Evolutionary conservation across 1,140 invertebrate species (phyloP).

Genomic region (Sycophaga agraensis): DNA sequence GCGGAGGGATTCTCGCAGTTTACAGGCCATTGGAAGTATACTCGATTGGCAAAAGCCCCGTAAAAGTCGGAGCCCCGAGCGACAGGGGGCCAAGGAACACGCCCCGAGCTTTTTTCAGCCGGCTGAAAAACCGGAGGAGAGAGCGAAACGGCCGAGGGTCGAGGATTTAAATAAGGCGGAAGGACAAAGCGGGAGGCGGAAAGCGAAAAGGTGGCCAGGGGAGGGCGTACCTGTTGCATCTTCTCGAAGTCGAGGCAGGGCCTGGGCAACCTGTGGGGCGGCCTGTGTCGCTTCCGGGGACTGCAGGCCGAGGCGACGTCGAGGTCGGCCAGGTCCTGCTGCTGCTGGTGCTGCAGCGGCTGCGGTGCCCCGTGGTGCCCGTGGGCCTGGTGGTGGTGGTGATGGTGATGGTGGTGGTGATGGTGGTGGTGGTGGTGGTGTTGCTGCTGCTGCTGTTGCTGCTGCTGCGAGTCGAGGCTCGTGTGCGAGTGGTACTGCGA

Average conservation of each 20-base stretch:
- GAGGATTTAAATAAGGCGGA: too few species aligned
- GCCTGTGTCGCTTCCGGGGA: conserved; percentile 65
- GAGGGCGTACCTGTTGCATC: conserved; percentile 83
- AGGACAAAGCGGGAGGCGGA: too few species aligned
- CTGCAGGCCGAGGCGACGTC: conserved; percentile 60
- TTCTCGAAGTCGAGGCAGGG: conserved; percentile 94
- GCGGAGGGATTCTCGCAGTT: too few species aligned
- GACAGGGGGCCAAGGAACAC: too few species aligned
- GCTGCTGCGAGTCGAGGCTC: conserved; percentile 34
- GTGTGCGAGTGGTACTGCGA: conserved; percentile 38
- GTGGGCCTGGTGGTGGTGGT: conserved; percentile 36
- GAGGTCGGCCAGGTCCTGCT: conserved; percentile 39
- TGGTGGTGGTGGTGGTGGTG: conserved; percentile 49
- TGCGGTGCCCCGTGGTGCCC: conserved; percentile 32
- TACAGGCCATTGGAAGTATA: too few species aligned
- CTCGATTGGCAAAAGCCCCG: too few species aligned
- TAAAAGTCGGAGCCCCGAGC: too few species aligned
- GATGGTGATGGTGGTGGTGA: conserved; percentile 37
- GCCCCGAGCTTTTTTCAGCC: too few species aligned
- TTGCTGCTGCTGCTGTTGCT: conserved; percentile 35
- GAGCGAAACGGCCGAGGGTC: too few species aligned
- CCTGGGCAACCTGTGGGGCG: conserved; percentile 69
- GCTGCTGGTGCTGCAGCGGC: conserved; percentile 35
- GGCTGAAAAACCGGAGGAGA: too few species aligned
- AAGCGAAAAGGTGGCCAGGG: not conserved